Evolutionary conservation across 2,797 vertebrate species (phyloP).

Genomic region (Acanthurus lineatus): DNA sequence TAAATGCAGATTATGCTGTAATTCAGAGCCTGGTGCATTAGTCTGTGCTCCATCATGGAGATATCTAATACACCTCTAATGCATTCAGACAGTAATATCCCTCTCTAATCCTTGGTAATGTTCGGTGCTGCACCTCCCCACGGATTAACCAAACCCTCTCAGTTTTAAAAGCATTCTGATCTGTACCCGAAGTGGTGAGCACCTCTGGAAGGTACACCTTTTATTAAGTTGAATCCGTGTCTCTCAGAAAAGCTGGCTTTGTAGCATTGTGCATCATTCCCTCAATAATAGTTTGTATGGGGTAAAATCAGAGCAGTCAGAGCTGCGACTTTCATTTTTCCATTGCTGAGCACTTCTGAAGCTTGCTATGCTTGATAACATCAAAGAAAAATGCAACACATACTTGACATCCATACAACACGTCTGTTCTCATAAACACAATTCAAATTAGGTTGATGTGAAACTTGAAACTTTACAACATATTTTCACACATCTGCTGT

Average conservation of each 20-base stretch:
- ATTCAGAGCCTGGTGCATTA: conserved; percentile 81
- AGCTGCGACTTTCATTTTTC: neutral
- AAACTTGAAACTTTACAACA: neutral
- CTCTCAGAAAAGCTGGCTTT: conserved; percentile 37
- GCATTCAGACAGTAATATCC: conserved; percentile 81
- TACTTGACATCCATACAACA: neutral
- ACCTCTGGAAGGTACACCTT: conserved; percentile 67
- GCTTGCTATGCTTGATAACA: neutral
- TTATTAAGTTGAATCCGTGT: conserved; percentile 39
- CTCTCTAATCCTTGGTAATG: conserved; percentile 83
- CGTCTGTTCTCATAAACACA: neutral
- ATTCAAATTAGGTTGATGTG: neutral
- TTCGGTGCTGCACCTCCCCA: conserved; percentile 67
- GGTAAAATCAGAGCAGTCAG: conserved; percentile 21
- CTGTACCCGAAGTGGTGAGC: conserved; percentile 50
- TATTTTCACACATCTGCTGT: conserved; percentile 10
- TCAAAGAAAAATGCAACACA: neutral
- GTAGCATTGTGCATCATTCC: conserved; percentile 29
- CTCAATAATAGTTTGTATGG: conserved; percentile 5
- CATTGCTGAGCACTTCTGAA: neutral
- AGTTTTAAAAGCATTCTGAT: conserved; percentile 83
- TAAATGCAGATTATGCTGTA: conserved; percentile 81
- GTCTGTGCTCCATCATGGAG: conserved; percentile 73
- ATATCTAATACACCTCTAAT: conserved; percentile 85
- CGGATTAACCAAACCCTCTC: conserved; percentile 79